Evolutionary conservation across 1,140 invertebrate species (phyloP).

Genomic region (Caenorhabditis brenneri): DNA sequence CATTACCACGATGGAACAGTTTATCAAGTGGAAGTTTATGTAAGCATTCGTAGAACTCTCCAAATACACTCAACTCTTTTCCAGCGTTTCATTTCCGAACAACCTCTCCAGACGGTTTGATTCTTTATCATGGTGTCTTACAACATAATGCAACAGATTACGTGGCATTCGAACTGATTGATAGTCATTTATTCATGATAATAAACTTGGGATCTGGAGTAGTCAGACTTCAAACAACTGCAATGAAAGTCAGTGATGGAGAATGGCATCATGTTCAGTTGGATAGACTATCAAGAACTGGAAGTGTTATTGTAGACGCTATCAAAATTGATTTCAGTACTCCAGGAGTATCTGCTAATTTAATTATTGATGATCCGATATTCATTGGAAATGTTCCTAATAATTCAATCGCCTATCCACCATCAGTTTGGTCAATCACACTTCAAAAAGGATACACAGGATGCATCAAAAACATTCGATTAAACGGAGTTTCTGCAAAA

Average conservation of each 20-base stretch:
- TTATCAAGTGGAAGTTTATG: slow-evolving; percentile 66
- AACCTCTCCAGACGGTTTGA: slow-evolving; percentile 88
- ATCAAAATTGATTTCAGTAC: slow-evolving; percentile 87
- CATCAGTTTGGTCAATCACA: slow-evolving; percentile 87
- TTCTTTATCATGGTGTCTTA: slow-evolving; percentile 87
- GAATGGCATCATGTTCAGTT: slow-evolving; percentile 87
- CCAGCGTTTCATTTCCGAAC: slow-evolving; percentile 79
- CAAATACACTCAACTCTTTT: slow-evolving; percentile 25
- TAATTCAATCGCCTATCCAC: slow-evolving; percentile 78
- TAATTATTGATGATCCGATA: slow-evolving; percentile 77
- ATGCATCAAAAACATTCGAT: slow-evolving; percentile 87
- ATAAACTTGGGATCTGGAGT: slow-evolving; percentile 88
- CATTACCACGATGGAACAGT: slow-evolving; percentile 68
- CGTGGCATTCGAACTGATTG: slow-evolving; percentile 90
- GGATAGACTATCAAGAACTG: slow-evolving; percentile 79
- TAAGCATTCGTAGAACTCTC: slow-evolving; percentile 42
- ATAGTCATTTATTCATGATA: slow-evolving; percentile 88
- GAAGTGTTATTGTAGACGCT: slow-evolving; percentile 87
- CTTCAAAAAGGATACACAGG: slow-evolving; percentile 90
- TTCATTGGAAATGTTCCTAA: slow-evolving; percentile 83
- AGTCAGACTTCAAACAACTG: slow-evolving; percentile 81
- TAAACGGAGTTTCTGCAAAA: slow-evolving; percentile 90
- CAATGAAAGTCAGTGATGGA: slow-evolving; percentile 82
- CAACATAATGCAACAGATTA: slow-evolving; percentile 77
- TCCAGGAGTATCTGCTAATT: slow-evolving; percentile 76